phyloP scores from a whole-genome alignment of 2,797 vertebrate species.

The Falco concolor region DNA sequence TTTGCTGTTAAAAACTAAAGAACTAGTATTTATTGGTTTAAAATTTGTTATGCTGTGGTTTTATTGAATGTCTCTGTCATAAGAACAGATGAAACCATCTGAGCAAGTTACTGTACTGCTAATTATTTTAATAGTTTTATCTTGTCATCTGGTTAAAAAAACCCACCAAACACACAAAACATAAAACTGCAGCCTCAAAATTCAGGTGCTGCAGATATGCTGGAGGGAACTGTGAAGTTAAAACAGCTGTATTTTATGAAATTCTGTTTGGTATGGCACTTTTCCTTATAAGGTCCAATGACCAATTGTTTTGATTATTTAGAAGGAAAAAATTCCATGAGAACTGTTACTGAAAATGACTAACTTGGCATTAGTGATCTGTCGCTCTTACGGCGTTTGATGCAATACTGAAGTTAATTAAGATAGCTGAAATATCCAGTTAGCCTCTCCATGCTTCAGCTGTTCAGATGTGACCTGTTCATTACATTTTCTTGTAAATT shows the following conservation, averaged over 20 bases:
- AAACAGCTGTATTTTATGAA: constrained; percentile 55
- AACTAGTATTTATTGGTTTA: neutral
- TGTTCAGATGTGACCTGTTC: neutral
- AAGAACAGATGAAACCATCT: neutral
- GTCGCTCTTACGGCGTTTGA: constrained; percentile 9
- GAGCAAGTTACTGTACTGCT: neutral
- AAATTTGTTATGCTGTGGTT: neutral
- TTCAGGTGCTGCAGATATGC: constrained; percentile 10
- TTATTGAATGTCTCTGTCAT: neutral
- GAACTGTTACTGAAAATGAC: constrained; percentile 63
- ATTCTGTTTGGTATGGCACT: constrained; percentile 28
- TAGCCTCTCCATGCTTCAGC: neutral
- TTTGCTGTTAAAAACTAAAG: neutral
- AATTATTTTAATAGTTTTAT: neutral
- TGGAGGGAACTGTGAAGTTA: neutral
- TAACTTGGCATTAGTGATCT: constrained; percentile 48
- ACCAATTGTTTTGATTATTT: constrained; percentile 70
- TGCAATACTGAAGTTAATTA: constrained; percentile 22
- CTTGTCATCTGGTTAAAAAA: neutral
- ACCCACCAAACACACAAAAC: neutral
- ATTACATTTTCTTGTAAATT: neutral
- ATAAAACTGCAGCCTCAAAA: neutral
- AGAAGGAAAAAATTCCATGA: constrained; percentile 60
- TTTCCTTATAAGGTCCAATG: constrained; percentile 61
- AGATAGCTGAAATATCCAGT: neutral